phyloP scores from a whole-genome alignment of 2,888 invertebrate genomes.

The Dryobota labecula region DNA sequence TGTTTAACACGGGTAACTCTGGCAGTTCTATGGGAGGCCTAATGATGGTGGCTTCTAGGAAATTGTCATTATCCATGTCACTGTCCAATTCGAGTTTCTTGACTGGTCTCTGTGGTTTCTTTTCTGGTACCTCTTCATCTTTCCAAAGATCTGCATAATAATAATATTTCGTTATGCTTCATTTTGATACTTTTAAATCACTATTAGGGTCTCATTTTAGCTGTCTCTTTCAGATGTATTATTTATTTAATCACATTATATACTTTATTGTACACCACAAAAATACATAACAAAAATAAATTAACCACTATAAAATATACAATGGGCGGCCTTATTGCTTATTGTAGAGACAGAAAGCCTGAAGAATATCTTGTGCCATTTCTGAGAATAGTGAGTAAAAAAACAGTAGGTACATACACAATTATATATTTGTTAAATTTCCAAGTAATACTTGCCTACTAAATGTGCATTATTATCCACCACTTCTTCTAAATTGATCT shows the following conservation, averaged over 20 bases:
- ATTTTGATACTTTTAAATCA: neutral
- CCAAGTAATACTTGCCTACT: constrained; percentile 81
- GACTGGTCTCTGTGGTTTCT: constrained; percentile 68
- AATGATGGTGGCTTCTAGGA: constrained; percentile 83
- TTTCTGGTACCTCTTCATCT: constrained; percentile 78
- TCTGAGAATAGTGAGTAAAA: neutral
- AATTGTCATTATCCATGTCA: constrained; percentile 80
- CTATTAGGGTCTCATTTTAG: no score
- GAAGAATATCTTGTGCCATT: neutral
- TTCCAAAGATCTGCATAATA: constrained; percentile 82
- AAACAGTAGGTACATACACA: no score
- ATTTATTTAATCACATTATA: no score
- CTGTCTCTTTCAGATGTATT: no score
- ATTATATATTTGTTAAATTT: neutral
- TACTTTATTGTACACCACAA: no score
- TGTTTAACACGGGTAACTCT: constrained; percentile 92
- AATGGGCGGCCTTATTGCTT: no score
- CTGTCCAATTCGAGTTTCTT: constrained; percentile 68
- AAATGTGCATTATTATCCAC: constrained; percentile 91
- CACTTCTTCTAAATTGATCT: constrained; percentile 91
- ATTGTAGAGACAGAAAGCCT: neutral
- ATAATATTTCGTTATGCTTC: constrained; percentile 4
- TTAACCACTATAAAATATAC: no score
- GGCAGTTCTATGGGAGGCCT: constrained; percentile 83
- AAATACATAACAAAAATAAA: no score